Base-by-base conservation (phyloP, 2,888 invertebrate genomes). In the Cryptophagus acutangulus region DNA sequence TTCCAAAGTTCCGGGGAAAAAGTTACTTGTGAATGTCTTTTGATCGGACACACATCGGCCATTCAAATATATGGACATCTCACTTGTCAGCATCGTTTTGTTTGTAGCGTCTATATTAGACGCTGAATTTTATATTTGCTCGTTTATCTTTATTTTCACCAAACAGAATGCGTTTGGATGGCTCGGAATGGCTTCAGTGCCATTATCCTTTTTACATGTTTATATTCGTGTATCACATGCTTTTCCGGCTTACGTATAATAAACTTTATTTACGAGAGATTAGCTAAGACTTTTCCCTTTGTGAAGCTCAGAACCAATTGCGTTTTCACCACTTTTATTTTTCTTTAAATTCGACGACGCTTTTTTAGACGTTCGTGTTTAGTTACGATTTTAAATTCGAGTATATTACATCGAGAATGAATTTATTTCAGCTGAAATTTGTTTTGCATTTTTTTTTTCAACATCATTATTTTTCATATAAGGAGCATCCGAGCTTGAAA, bases 141-240 rank as follows among this genome's bases (percentile, higher is more conserved):
- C 24, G 24, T 20, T 20, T 20, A 20, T 20, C 24, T n/a, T 20
- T 20, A 20, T 20, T 20, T n/a, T n/a, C 24, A n/a, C 6, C 6
- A 20, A 20, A 20, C 24, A 8, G 24, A n/a, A 20, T 20, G 24
- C n/a, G n/a, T 20, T 20, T 20, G n/a, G 6, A 20, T 20, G 24
- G n/a, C 6, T n/a, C 24, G 24, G 24, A 20, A 20, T 20, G 24
- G 24, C 24, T 20, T 6, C 6, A 20, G n/a, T 20, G 24, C 24
- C 24, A 6, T 20, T 20, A 20, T 20, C 24, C 24, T 20, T 20
- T 20, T 20, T 20, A 20, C 24, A 20, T 20, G 24, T 20, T 20
- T 8, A 8, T 20, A n/a, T n/a, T 20, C n/a, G 24, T 20, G n/a
- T 20, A 6, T 20, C 24, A 20, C 24, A n/a, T 20, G 24, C 6